phyloP scores from a whole-genome alignment of 2,113 vertebrate species.

The Cromileptes altivelis region DNA sequence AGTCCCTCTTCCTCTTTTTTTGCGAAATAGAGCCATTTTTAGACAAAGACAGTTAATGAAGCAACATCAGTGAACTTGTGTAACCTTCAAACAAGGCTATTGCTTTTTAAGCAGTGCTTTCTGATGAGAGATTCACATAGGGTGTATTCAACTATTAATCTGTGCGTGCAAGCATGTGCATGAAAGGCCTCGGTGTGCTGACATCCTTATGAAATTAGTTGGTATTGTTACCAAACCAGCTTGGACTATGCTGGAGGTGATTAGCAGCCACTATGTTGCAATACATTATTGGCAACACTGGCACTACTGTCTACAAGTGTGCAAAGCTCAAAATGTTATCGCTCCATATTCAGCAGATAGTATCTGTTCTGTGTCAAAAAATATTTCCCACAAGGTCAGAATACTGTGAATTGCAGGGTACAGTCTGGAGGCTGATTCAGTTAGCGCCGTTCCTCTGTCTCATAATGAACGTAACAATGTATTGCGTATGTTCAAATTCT shows the following conservation, averaged over 20 bases:
- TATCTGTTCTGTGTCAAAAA: background rate
- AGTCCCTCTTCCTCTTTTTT: background rate
- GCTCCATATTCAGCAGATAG: background rate
- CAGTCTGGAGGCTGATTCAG: background rate
- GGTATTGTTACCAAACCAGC: background rate
- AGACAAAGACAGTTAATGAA: background rate
- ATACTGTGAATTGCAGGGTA: background rate
- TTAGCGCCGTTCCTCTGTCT: background rate
- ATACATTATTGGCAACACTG: background rate
- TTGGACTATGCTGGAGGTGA: background rate
- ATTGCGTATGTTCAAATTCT: constrained; percentile 5
- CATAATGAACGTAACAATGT: background rate
- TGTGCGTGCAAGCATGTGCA: background rate
- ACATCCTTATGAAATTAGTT: background rate
- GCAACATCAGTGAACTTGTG: too few relatives aligned
- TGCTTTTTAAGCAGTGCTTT: background rate
- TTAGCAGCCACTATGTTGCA: background rate
- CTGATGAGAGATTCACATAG: background rate
- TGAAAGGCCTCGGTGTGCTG: background rate
- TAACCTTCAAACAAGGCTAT: background rate
- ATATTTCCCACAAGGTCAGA: background rate
- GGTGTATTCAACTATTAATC: background rate
- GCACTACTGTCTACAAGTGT: background rate
- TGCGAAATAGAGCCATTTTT: background rate
- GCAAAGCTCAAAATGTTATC: background rate